These are phyloP conservation scores for Spicauda simplicius DNA, from an alignment of 2,888 invertebrate species.

Conservation along the genomic window DNA sequence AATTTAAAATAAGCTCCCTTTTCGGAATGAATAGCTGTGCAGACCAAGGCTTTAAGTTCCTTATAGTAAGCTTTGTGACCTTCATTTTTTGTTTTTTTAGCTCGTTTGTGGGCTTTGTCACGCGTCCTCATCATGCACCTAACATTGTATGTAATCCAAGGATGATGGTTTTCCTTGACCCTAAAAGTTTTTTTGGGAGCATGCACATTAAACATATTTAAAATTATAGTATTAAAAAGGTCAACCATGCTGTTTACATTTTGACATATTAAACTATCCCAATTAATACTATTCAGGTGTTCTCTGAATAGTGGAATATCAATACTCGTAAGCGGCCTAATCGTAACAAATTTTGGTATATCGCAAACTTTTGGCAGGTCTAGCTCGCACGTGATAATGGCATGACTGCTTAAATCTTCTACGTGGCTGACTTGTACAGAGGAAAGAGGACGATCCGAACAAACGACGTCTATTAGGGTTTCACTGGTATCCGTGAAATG, in stretches of 20 bases:
- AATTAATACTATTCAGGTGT: neutral
- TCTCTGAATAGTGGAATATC: neutral
- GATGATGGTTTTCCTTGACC: neutral
- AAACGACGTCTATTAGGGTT: neutral
- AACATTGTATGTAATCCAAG: neutral
- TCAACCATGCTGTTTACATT: neutral
- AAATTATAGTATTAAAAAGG: no score
- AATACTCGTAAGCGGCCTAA: no score
- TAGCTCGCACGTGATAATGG: no score
- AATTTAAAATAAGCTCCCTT: neutral
- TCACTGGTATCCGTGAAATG: no score
- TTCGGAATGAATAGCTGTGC: neutral
- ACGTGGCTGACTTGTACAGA: no score
- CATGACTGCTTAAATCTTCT: no score
- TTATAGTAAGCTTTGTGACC: neutral
- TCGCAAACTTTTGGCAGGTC: no score
- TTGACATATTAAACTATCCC: conserved; percentile 3
- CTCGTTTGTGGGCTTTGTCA: neutral
- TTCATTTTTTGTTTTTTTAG: neutral
- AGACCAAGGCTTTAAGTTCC: neutral
- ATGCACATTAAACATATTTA: neutral
- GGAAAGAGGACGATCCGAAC: no score
- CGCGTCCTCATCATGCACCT: neutral
- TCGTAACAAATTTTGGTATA: no score
- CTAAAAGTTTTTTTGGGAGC: neutral